Evolutionary conservation across 2,797 vertebrate genomes (phyloP), one percentile per base, ranked within the genome.

Genomic region (Siniperca obscura): DNA sequence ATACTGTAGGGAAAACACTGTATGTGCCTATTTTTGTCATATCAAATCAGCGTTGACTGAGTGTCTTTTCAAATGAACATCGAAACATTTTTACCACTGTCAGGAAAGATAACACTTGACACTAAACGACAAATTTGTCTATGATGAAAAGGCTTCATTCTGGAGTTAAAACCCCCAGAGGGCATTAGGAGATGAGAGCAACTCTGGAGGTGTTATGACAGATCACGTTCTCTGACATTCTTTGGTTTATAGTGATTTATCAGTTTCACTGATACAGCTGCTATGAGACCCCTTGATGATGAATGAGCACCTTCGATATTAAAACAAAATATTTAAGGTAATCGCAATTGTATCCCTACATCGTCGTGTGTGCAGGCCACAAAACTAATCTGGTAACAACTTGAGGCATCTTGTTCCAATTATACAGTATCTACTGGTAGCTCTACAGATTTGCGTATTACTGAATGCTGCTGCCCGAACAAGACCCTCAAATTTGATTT

Each of bases 231-330:
- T 36, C 42, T 78, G 48, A 55, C 17, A 52, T 76, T 82, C 74
- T 83, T 78, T 55, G 40, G 70, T 78, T 78, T 60, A 14, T 66
- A 61, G 42, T 77, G 13, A 56, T 57, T 42, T 25, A 13, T 62
- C n/a, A 19, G 12, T 57, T 38, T 75, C 44, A 71, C 25, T 38
- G 19, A 38, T 44, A 27, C 13, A 80, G 44, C 55, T 46, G 6
- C 9, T 70, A 5, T 53, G n/a, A 71, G 16, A 73, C 34, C n/a
- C 25, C 16, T 42, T 25, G 16, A 61, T 50, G 25, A 60, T 9
- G 3, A 76, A 40, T 40, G 40, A 40, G 30, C 7, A 38, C 36
- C 36, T 38, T 38, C 5, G 5, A 38, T 38, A 38, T 38, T 38
- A 38, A 13, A 12, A 42, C 42, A 42, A 42, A 42, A 42, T 42